Conservation (phyloP, 2,113 vertebrate genomes). For the Mustela lutreola region DNA sequence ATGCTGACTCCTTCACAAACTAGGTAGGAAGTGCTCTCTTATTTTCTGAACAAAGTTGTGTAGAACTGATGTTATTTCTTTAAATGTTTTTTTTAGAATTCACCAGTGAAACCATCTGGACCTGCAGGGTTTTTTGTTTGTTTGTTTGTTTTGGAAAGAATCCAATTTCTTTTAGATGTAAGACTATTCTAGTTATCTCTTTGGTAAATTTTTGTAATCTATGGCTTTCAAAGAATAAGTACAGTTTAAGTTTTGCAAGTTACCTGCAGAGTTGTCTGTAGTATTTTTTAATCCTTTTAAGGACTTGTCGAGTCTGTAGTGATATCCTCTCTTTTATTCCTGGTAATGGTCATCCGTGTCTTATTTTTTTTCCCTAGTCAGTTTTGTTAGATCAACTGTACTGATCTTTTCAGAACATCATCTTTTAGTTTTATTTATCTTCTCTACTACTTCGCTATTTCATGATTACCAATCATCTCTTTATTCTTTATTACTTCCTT, state of each 20-base stretch:
- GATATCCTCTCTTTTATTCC: not conserved
- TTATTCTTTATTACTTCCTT: not conserved
- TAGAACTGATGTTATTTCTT: conserved; percentile 32
- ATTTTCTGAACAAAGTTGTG: conserved; percentile 12
- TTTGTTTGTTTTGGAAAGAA: not conserved
- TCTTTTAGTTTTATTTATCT: not conserved
- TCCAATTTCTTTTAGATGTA: not conserved
- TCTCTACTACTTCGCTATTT: not conserved
- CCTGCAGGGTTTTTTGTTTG: not conserved
- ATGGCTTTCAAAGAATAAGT: not conserved
- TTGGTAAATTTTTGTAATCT: not conserved
- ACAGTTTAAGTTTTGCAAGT: not conserved
- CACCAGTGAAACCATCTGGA: not conserved
- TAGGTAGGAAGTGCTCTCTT: not conserved
- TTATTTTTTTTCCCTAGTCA: not conserved
- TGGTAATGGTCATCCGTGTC: not conserved
- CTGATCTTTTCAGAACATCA: not conserved
- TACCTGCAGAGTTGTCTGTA: not conserved
- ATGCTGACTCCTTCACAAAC: not conserved
- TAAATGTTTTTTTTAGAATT: conserved; percentile 46
- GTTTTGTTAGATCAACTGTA: not conserved
- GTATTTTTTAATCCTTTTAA: not conserved
- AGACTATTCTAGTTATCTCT: not conserved
- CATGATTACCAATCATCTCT: not conserved
- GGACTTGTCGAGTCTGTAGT: not conserved